Evolutionary conservation across 2,113 vertebrate genomes (phyloP).

Genomic region (Salvelinus namaycush): DNA sequence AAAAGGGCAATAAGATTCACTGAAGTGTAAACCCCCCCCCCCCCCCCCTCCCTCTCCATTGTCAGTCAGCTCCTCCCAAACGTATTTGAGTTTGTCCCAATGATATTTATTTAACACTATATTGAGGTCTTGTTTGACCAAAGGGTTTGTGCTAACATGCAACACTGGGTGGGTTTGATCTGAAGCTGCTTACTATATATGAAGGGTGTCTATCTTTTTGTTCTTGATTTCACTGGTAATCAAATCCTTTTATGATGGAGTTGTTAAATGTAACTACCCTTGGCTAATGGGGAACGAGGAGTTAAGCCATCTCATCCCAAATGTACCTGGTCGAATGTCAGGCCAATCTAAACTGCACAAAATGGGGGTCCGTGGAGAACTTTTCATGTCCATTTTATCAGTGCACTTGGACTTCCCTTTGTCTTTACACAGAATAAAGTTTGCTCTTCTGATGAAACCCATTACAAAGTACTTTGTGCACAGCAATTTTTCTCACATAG

Average conservation of each 20-base stretch:
- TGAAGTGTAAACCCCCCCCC: slow-evolving; percentile 25
- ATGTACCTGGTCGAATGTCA: slow-evolving; percentile 21
- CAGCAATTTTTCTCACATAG: background rate
- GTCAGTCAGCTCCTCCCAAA: slow-evolving; percentile 23
- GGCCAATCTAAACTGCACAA: background rate
- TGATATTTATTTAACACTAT: slow-evolving; percentile 66
- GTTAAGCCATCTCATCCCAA: slow-evolving; percentile 23
- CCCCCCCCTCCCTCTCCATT: background rate
- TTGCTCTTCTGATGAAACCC: background rate
- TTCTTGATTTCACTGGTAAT: slow-evolving; percentile 18
- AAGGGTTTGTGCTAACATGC: slow-evolving; percentile 25
- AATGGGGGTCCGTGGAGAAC: background rate
- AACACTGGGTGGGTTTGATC: slow-evolving; percentile 30
- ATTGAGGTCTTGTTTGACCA: slow-evolving; percentile 34
- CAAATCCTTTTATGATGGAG: slow-evolving; percentile 10
- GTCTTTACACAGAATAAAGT: background rate
- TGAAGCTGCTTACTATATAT: slow-evolving; percentile 24
- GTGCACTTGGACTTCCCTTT: background rate
- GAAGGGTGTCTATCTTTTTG: slow-evolving; percentile 19
- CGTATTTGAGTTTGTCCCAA: slow-evolving; percentile 21
- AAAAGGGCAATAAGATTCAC: slow-evolving; percentile 41
- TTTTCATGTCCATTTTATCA: background rate
- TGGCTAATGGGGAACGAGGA: slow-evolving; percentile 16
- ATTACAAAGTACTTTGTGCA: background rate
- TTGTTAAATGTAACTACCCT: background rate